phyloP scores from a whole-genome alignment of 2,113 vertebrate species.

The Elephantulus edwardii region DNA sequence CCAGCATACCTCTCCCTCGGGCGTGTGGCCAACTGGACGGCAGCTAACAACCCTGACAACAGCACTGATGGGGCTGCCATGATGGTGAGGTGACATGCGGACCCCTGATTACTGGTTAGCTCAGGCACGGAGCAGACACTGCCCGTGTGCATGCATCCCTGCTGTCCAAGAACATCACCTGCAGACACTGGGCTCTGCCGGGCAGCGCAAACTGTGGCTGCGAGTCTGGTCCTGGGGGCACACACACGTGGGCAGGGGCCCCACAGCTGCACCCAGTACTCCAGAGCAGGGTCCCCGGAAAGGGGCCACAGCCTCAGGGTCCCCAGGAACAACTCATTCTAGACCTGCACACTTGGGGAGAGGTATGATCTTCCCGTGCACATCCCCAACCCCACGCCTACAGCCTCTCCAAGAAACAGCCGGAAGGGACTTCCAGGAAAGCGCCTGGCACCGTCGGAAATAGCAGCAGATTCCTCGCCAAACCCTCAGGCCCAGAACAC shows the following conservation, averaged over 20 bases:
- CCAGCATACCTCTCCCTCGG: too few species aligned
- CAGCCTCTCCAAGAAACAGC: not conserved
- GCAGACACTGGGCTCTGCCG: not conserved
- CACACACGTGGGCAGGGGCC: fast-evolving
- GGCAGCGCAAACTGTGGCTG: not conserved
- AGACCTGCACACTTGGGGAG: fast-evolving
- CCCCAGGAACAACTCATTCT: not conserved
- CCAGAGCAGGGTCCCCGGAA: not conserved
- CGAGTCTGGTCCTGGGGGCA: fast-evolving
- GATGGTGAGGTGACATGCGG: too few species aligned
- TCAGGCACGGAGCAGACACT: fast-evolving
- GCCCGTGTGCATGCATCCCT: too few species aligned
- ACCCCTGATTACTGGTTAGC: too few species aligned
- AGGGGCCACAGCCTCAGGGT: not conserved
- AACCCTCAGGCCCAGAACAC: conserved; percentile 39
- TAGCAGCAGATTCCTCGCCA: not conserved
- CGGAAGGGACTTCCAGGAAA: not conserved
- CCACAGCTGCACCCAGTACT: not conserved
- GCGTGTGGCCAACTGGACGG: too few species aligned
- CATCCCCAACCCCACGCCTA: not conserved
- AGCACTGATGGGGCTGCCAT: not conserved
- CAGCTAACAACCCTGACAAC: not conserved
- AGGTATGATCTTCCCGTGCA: not conserved
- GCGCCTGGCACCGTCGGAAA: not conserved
- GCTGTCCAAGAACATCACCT: fast-evolving